Base-by-base conservation (phyloP, 2,888 invertebrate species). In the Bembecia ichneumoniformis region DNA sequence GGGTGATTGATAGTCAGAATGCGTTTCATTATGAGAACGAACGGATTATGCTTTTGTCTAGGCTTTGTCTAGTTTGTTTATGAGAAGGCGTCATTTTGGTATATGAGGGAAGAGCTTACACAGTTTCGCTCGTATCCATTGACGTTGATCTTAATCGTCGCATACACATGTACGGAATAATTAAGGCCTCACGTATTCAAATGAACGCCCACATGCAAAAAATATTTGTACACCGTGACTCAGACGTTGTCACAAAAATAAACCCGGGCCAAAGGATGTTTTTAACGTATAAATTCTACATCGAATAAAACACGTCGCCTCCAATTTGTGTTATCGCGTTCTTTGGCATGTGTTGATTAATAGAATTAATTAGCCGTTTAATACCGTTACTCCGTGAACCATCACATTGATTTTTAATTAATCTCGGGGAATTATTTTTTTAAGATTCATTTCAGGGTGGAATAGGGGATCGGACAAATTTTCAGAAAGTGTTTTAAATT, bases 1-100 rank as follows among this genome's bases (percentile, higher is more conserved):
- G 71, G 54, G 75, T 83, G 84, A 84, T 84, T 82, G 82, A 83
- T 84, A 65, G 77, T 63, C 64, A 64, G 63, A 75, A 74, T 72
- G 73, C 71, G 68, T 68, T 62, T 57, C 54, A 56, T 68, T 70
- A 70, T 68, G 55, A 52, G 56, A 60, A 56, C 55, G 57, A 63
- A 60, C 69, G 74, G 77, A 79, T 79, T 78, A 77, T 58, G 49
- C 71, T 69, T 74, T 75, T 76, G 75, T 77, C 68, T 71, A 57
- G 61, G 55, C 52, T 51, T n/a, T 45, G 51, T 58, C 59, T 55
- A 47, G 57, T 64, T 64, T 62, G 64, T 69, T 54, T 64, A 47
- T 55, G 55, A 36, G n/a, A 11, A 10, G 16, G 11, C 15, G 44
- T 40, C 14, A 14, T 14, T 40, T 13, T 40, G 14, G 40, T 13